phyloP scores from a whole-genome alignment of 2,113 vertebrate genomes.

The Ranitomeya variabilis region DNA sequence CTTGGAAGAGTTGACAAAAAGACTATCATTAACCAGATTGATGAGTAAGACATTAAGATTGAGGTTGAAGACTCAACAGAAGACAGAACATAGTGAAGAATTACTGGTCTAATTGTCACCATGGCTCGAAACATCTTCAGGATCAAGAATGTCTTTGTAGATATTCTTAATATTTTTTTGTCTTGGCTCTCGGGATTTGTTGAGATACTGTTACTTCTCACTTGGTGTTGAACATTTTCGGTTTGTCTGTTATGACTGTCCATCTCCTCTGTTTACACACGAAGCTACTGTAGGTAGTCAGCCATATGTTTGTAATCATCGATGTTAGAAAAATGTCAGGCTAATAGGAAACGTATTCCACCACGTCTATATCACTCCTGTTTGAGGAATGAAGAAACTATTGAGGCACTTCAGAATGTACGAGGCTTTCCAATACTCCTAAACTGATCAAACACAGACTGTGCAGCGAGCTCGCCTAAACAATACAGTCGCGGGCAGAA shows the following conservation, averaged over 20 bases:
- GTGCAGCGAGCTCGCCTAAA: constrained; percentile 35
- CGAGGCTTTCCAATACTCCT: constrained; percentile 5
- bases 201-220: not conserved
- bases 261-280: not conserved
- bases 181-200: not conserved
- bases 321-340: not conserved
- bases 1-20: not conserved
- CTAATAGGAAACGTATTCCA: constrained; percentile 25
- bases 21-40: not conserved
- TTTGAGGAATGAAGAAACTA: constrained; percentile 22
- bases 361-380: not conserved
- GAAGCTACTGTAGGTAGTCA: constrained; percentile 24
- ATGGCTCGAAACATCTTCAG: too few species aligned
- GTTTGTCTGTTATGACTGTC: not conserved
- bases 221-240: not conserved
- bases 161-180: not conserved
- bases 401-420: not conserved
- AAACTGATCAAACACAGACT: constrained; percentile 34
- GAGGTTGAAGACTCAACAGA: not conserved
- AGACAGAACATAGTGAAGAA: not conserved
- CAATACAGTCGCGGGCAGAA: constrained; percentile 16
- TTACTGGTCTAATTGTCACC: too few species aligned
- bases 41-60: not conserved
- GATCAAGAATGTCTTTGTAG: too few species aligned
- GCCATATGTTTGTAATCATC: constrained; percentile 21